phyloP scores from a whole-genome alignment of 2,797 vertebrate genomes.

The Spinibarbus caldwelli region DNA sequence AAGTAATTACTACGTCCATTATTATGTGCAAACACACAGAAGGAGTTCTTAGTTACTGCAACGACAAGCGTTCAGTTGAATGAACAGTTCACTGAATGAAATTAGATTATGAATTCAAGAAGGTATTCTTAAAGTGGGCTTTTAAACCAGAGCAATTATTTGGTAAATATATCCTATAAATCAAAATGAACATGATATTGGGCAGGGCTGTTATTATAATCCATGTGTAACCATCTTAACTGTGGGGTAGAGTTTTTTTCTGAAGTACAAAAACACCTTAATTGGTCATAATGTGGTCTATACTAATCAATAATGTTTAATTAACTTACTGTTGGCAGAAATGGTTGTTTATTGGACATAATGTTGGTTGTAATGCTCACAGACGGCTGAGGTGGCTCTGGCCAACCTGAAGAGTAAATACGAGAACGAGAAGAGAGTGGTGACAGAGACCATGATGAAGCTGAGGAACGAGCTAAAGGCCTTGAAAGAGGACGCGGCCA shows the following conservation, averaged over 20 bases:
- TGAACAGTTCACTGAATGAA: neutral
- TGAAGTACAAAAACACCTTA: neutral
- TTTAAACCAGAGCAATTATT: conserved; percentile 31
- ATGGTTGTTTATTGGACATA: conserved; percentile 3
- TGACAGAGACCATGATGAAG: conserved; percentile 96
- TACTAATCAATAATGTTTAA: neutral
- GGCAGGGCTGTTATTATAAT: neutral
- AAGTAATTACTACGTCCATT: conserved; percentile 45
- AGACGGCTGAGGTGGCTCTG: conserved; percentile 95
- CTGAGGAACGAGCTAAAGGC: conserved; percentile 96
- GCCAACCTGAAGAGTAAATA: conserved; percentile 98
- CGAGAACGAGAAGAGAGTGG: conserved; percentile 94
- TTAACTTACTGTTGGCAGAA: neutral
- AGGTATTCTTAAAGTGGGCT: neutral
- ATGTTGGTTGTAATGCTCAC: conserved; percentile 22
- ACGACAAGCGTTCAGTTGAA: neutral
- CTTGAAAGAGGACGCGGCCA: conserved; percentile 95
- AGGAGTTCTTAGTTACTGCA: neutral
- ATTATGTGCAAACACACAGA: conserved; percentile 14
- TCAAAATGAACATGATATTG: conserved; percentile 11
- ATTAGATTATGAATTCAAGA: neutral
- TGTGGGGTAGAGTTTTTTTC: neutral
- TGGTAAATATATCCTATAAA: conserved; percentile 6
- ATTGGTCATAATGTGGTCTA: neutral
- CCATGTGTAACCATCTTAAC: neutral